Base-by-base conservation (phyloP, 2,888 invertebrate genomes). In the Orchesella flavescens region DNA sequence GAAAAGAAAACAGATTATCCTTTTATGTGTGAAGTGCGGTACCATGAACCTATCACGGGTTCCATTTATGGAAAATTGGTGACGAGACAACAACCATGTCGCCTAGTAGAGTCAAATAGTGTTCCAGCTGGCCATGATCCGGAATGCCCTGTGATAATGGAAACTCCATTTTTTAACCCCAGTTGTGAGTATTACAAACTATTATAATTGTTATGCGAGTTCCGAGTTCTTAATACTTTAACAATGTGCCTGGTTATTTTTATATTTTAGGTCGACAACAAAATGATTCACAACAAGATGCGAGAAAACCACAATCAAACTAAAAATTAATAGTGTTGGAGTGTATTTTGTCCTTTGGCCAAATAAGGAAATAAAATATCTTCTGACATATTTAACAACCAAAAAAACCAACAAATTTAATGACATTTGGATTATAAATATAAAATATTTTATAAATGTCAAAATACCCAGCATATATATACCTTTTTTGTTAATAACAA, bases 61-160 rank as follows among this genome's bases (percentile, higher is more conserved):
- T 80, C 80, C 17, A 66, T 74, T 19, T 80, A 74, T 68, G 73
- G 80, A n/a, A 55, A 65, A 21, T 19, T 74, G 7, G 73, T 73
- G 0, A 80, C 72, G 17, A 65, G 80, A 66, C 55, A 73, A 19
- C 80, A 80, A 23, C 80, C 80, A 13, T 80, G 80, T 46, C 65
- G 80, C 13, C 44, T 80, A 12, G 2, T 73, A 7, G 66, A 73
- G 17, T 63, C 80, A 1, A 53, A 57, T 15, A 66, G 13, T 43
- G 21, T 68, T 4, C 73, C 57, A 15, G 46, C 66, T 0, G 57
- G 46, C 21, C 73, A 74, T 34, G 49, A 74, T 46, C 80, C 80
- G 17, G 71, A 73, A 12, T 80, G 80, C 17, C 80, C 80, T 4
- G 73, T 80, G 10, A 68, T 80, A 74, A 81, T 74, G 81, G 74